Evolutionary conservation across 1,140 invertebrate genomes (phyloP).

Genomic region (Dendrolimus punctatus): DNA sequence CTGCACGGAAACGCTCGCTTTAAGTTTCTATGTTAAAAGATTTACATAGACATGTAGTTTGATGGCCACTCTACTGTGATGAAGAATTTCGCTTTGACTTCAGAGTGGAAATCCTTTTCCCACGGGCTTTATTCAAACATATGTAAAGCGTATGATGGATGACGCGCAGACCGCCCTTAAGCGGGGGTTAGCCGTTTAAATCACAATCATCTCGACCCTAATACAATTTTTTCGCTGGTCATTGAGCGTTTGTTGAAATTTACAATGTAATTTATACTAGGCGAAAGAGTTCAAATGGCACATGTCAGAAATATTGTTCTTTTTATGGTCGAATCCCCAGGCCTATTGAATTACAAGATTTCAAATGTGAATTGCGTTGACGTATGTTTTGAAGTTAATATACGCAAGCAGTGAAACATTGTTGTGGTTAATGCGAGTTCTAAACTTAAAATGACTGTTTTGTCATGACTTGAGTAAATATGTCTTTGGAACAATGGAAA

Average conservation of each 20-base stretch:
- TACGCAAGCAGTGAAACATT: conserved; percentile 12
- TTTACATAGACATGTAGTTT: too few species aligned
- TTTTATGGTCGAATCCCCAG: conserved; percentile 47
- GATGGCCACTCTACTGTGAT: conserved; percentile 35
- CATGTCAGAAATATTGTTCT: conserved; percentile 55
- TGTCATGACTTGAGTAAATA: conserved; percentile 26
- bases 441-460: conserved; percentile 18
- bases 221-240: conserved; percentile 60
- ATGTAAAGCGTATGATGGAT: conserved; percentile 72
- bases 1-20: too few species aligned
- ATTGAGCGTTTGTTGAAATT: conserved; percentile 55
- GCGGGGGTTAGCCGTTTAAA: conserved; percentile 60
- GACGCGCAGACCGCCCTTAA: conserved; percentile 46
- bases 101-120: conserved; percentile 71
- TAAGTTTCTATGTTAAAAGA: too few species aligned
- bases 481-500: conserved; percentile 28
- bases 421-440: conserved; percentile 16
- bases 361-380: background rate
- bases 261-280: conserved; percentile 63
- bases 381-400: too few species aligned
- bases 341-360: conserved; percentile 29
- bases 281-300: conserved; percentile 56
- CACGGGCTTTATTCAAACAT: conserved; percentile 72
- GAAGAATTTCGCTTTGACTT: conserved; percentile 55
- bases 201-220: conserved; percentile 58